Percentiles rank a stretch among this genome's conserved stretches.
phyloP scores from a whole-genome alignment of 1,140 invertebrate genomes.

The Euura saliciscinereae region DNA sequence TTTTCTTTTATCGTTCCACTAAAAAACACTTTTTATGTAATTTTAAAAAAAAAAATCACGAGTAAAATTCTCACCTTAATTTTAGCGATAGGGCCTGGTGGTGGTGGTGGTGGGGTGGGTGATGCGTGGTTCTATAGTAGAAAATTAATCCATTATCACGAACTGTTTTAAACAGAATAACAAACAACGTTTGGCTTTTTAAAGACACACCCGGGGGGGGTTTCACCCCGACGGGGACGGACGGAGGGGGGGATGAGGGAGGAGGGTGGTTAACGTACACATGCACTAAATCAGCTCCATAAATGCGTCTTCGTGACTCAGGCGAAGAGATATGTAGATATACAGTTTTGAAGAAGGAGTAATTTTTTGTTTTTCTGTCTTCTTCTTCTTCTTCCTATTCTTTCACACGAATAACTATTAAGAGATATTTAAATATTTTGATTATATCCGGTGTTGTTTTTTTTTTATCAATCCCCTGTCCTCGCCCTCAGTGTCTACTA shows the following conservation, averaged over 20 bases:
- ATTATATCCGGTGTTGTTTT: background rate
- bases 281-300: constrained; percentile 31
- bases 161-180: constrained; percentile 7
- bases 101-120: no score
- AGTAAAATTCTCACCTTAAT: no score
- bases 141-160: constrained; percentile 41
- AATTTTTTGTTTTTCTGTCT: background rate
- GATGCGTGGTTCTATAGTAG: background rate
- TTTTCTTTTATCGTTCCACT: no score
- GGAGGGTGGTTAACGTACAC: background rate
- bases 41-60: no score
- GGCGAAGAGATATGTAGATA: no score
- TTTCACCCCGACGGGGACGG: background rate
- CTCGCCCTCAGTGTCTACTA: no score
- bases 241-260: no score
- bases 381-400: background rate
- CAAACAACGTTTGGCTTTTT: constrained; percentile 24
- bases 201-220: constrained; percentile 32
- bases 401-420: background rate
- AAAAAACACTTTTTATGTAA: no score
- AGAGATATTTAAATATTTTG: constrained; percentile 8
- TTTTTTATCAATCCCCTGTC: no score
- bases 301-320: constrained; percentile 21
- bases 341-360: no score
- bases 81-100: no score